phyloP scores from a whole-genome alignment of 1,140 invertebrate species.

The Drosophila rufa region DNA sequence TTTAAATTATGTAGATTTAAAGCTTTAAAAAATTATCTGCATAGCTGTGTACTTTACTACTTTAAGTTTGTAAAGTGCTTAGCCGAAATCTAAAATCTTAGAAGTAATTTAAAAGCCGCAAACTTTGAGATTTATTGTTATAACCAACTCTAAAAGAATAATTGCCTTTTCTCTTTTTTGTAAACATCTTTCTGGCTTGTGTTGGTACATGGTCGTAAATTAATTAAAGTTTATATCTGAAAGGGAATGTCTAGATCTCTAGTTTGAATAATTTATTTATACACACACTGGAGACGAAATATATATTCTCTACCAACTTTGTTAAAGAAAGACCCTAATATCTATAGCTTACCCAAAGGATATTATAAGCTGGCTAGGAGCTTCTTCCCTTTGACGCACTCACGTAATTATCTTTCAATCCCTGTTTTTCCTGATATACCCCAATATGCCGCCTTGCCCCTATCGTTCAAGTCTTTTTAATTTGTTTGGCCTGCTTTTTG shows the following conservation, averaged over 20 bases:
- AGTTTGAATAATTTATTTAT: neutral
- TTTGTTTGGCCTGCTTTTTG: constrained; percentile 47
- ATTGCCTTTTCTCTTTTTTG: too few species aligned
- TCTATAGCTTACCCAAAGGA: too few species aligned
- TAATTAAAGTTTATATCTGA: neutral
- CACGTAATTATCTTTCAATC: constrained; percentile 23
- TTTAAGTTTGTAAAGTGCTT: neutral
- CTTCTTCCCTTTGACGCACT: constrained; percentile 10
- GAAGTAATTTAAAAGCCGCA: neutral
- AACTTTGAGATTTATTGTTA: neutral
- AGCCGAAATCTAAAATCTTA: neutral
- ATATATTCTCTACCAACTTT: too few species aligned
- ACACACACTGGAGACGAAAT: neutral
- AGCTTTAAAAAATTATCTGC: neutral
- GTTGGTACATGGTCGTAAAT: neutral
- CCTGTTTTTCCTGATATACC: constrained; percentile 21
- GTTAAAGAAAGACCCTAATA: too few species aligned
- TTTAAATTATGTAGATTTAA: too few species aligned
- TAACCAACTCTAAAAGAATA: neutral
- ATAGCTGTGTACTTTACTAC: neutral
- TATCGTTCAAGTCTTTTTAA: constrained; percentile 28
- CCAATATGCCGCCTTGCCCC: constrained; percentile 2
- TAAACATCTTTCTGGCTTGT: neutral
- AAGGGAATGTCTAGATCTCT: neutral
- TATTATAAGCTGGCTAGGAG: too few species aligned